phyloP scores from a whole-genome alignment of 2,888 invertebrate species.

The Sarcophaga carnaria region DNA sequence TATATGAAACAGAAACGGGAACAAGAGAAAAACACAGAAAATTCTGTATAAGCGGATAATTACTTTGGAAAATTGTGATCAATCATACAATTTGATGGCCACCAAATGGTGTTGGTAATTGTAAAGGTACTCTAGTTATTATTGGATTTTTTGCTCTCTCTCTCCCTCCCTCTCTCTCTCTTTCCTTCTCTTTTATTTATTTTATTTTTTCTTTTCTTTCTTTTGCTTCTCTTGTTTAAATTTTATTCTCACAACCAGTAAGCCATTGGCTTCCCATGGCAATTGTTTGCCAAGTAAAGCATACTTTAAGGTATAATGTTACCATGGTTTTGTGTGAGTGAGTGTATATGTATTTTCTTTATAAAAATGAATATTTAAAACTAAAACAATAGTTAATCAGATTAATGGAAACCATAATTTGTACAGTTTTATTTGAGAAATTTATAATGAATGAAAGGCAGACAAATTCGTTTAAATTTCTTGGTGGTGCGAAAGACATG shows the following conservation, averaged over 20 bases:
- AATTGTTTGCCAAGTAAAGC: constrained; percentile 12
- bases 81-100: constrained; percentile 75
- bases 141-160: neutral
- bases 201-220: neutral
- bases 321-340: neutral
- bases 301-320: constrained; percentile 41
- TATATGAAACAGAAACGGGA: neutral
- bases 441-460: neutral
- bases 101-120: constrained; percentile 66
- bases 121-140: constrained; percentile 46
- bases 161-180: neutral
- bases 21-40: neutral
- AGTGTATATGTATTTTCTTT: neutral
- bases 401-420: constrained; percentile 25
- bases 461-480: neutral
- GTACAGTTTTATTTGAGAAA: neutral
- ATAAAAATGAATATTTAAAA: neutral
- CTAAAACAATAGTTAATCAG: constrained; percentile 38
- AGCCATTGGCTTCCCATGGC: neutral
- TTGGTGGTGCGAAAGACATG: no score
- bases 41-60: constrained; percentile 73
- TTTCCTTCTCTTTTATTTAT: constrained; percentile 7
- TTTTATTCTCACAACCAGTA: neutral
- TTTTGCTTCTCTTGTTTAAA: constrained; percentile 3
- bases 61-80: constrained; percentile 78